These are phyloP conservation scores for Lutjanus argentimaculatus DNA, from an alignment of 2,797 vertebrate genomes.

Conservation along the genomic window DNA sequence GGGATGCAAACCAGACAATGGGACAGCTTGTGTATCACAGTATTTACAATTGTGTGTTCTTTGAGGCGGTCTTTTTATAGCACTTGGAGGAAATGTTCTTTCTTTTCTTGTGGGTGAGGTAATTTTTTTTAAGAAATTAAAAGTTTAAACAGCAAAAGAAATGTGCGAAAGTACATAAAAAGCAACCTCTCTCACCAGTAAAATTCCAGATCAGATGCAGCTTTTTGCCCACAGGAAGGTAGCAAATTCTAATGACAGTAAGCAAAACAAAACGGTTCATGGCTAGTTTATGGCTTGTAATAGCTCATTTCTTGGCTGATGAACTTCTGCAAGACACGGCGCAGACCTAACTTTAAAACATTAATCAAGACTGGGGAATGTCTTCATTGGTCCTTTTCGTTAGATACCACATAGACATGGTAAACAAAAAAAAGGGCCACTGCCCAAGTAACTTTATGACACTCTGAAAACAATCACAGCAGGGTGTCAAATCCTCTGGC, in stretches of 20 bases:
- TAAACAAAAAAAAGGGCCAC: slow-evolving; percentile 18
- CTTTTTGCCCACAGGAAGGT: not conserved
- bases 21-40: slow-evolving; percentile 33
- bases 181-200: not conserved
- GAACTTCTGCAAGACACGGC: slow-evolving; percentile 15
- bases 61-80: slow-evolving; percentile 65
- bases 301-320: slow-evolving; percentile 35
- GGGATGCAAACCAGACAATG: slow-evolving; percentile 50
- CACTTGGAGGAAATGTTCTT: slow-evolving; percentile 59
- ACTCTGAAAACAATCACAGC: slow-evolving; percentile 20
- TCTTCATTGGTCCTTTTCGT: slow-evolving; percentile 15
- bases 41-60: slow-evolving; percentile 60
- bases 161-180: not conserved
- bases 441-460: slow-evolving; percentile 9
- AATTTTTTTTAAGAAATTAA: slow-evolving; percentile 24
- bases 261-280: slow-evolving; percentile 37
- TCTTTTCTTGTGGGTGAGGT: slow-evolving; percentile 44
- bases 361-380: slow-evolving; percentile 31
- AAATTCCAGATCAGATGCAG: not conserved
- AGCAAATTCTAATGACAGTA: slow-evolving; percentile 24
- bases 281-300: slow-evolving; percentile 23
- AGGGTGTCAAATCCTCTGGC: slow-evolving; percentile 10
- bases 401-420: not conserved
- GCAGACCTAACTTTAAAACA: slow-evolving; percentile 24
- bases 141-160: slow-evolving; percentile 1